Base-by-base conservation (phyloP, 2,888 invertebrate genomes). In the Nemotelus nigrinus region DNA sequence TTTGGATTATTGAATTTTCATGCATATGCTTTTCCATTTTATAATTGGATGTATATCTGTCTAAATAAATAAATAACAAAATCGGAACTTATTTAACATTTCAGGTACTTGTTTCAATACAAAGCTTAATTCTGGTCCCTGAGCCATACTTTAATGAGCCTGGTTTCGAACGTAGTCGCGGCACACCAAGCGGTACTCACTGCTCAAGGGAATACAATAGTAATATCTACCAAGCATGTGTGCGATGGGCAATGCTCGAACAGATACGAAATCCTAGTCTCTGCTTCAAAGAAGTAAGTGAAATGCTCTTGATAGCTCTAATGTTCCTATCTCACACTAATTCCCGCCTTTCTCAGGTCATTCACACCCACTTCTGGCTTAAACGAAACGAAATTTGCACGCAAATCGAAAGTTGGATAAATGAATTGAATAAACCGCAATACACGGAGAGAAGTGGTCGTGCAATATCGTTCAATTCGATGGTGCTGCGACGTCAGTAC, bases 101-200 rank as follows among this genome's bases (percentile, higher is more conserved):
- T 70, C 84, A 93, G 93, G 96, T 97, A 80, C 90, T 97, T 84
- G 96, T 97, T 58, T 96, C 96, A 25, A 96, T 97, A 85, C 96
- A 97, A 88, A 96, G 96, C 64, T 89, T 97, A 83, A 97, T 97
- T 86, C 89, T 97, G 83, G 96, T 96, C 72, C 93, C 96, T 76
- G 96, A 97, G 88, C 96, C 96, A 77, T 97, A 96, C 88, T 97
- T 96, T 88, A 97, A 97, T 89, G 97, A 97, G 88, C 96, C 97
- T 41, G 96, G 97, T 76, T 97, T 96, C 88, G 97, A 97, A 88
- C 90, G 96, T 82, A 94, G 94, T 82, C 91, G 96, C 78, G 96
- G 96, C 80, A 96, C 96, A 55, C 93, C 94, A 79, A 92, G 93
- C 43, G 97, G 97, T 82, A 94, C 93, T 82, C 93, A 94, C 86